Evolutionary conservation across 2,797 vertebrate species (phyloP), one percentile per base, ranked within the genome.

Genomic region (Okamejei kenojei): DNA sequence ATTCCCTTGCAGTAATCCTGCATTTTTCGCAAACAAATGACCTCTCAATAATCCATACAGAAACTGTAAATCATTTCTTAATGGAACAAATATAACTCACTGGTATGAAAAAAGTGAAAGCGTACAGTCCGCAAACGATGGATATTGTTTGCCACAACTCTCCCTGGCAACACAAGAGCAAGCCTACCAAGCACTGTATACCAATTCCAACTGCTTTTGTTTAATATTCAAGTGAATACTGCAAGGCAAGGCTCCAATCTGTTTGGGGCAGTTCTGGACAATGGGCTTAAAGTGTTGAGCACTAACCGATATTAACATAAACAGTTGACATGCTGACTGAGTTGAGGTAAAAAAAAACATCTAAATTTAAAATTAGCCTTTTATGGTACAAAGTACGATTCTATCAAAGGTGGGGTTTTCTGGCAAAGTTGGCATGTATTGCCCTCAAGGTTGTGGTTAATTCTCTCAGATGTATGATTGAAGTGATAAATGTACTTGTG

Each of bases 221-320:
- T 90, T 90, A 63, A 68, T 63, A 68, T 45, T n/a, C 32, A 8
- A 2, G 1, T 10, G 9, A 73, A 21, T 11, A 26, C 71, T 90
- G 32, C 88, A 71, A 73, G 58, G 32, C 88, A 90, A 73, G n/a
- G 19, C 65, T 71, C 88, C 88, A 86, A 86, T 54, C 82, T 86
- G 82, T 58, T 86, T 61, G 54, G 82, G 10, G 58, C 26, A 90
- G 32, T 19, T 90, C 88, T 71, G 19, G 19, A 73, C 19, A 68
- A 90, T 90, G 68, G 21, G 65, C 73, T 65, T 10, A 2, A 73
- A 38, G 65, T 10, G 21, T 7, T 71, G 88, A 26, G 19, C 10
- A 45, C 17, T 73, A 19, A 90, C 10, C 45, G 21, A 35, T 23
- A 90, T 90, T 90, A 38, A 45, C 32, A 68, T 68, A 26, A 11